Percentiles rank a stretch among this genome's conserved stretches.
Conservation (phyloP, 2,113 vertebrate genomes). For the Oncorhynchus kisutch region DNA sequence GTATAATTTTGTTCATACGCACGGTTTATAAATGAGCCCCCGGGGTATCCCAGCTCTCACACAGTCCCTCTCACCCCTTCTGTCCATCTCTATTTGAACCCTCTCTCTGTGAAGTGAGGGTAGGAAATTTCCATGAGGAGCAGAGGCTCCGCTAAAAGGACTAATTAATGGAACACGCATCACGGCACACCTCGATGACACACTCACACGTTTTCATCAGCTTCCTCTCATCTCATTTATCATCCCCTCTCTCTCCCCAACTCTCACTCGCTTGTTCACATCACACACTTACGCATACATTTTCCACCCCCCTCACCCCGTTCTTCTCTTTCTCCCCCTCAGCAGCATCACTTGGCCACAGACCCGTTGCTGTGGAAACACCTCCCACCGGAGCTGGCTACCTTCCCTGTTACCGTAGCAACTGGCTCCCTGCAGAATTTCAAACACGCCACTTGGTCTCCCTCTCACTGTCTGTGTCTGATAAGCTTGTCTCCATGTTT, state of each 20-base stretch:
- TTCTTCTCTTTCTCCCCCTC: conserved; percentile 46
- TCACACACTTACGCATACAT: conserved; percentile 45
- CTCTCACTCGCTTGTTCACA: conserved; percentile 27
- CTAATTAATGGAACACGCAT: conserved; percentile 31
- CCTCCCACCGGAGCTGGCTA: conserved; percentile 77
- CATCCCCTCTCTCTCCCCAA: not conserved
- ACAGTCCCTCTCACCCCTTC: not conserved
- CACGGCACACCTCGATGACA: conserved; percentile 31
- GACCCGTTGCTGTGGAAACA: conserved; percentile 77
- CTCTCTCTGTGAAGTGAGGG: not conserved
- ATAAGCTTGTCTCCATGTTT: conserved; percentile 50
- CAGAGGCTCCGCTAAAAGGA: not conserved
- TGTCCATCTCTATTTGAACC: not conserved
- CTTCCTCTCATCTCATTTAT: conserved; percentile 26
- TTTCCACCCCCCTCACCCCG: conserved; percentile 20
- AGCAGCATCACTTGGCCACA: conserved; percentile 76
- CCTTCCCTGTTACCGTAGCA: conserved; percentile 80
- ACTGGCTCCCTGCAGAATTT: conserved; percentile 78
- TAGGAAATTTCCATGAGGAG: conserved; percentile 25
- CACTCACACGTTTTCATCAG: conserved; percentile 16
- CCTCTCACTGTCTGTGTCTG: conserved; percentile 6
- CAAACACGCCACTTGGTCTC: conserved; percentile 60
- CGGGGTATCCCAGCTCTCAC: not conserved
- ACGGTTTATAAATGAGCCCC: not conserved
- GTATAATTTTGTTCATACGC: too few species aligned